Base-by-base conservation (phyloP, 2,797 vertebrate genomes). In the Hapalemur alaotrensis region DNA sequence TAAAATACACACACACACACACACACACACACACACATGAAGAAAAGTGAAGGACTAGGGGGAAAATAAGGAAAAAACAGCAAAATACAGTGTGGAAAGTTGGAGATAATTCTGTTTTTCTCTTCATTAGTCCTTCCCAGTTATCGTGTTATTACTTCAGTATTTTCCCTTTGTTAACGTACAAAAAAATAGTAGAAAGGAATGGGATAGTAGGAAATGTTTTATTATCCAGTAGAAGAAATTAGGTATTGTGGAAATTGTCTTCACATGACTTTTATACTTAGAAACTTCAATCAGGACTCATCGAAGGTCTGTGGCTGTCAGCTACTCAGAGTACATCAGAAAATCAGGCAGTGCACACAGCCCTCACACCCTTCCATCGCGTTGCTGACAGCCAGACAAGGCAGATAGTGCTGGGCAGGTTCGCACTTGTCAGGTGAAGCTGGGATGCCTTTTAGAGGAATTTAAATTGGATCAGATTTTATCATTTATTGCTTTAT, bases 381-480 rank as follows among this genome's bases (percentile, higher is more conserved):
- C 61, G 69, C 9, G 5, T 48, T 28, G 10, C 43, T 95, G 94
- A 94, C 92, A 91, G 75, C 59, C 8, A 46, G 73, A 94, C 91
- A 95, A 54, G 76, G 61, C 61, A 20, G 84, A 20, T 50, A 30
- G 81, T 38, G 30, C 52, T 93, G 5, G 0, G 63, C 94, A 85
- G 84, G 95, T 69, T 38, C 18, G 91, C 84, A 28, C 91, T 91
- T 95, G 89, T 97, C 91, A 93, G 70, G 57, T 82, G 86, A 94
- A 59, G 83, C 83, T 83, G 72, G 59, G 35, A 72, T 6, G n/a
- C 67, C 50, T 96, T 95, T 83, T 86, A 95, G 84, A 89, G 78
- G 86, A 89, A 96, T 96, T 97, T 94, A 90, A 96, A 95, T 96
- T 50, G 50, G 73, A 91, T 95, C 91, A 78, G 65, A n/a, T 80